Evolutionary conservation across 2,797 vertebrate species (phyloP).

Genomic region (Synanceia verrucosa): DNA sequence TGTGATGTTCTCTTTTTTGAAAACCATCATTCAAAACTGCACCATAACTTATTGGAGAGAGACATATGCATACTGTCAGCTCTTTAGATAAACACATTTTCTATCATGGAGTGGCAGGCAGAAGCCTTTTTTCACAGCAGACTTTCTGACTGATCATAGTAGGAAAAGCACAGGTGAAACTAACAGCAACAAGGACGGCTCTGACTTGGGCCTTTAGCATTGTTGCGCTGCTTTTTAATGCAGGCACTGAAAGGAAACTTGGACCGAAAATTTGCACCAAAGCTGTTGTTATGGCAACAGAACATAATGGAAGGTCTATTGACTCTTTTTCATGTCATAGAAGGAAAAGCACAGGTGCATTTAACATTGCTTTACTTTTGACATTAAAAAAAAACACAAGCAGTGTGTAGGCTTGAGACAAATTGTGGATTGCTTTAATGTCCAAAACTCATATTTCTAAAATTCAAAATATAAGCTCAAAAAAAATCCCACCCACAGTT

Average conservation of each 20-base stretch:
- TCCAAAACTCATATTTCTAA: background rate
- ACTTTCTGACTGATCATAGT: background rate
- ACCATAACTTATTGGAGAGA: background rate
- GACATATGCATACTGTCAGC: background rate
- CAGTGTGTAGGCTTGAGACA: background rate
- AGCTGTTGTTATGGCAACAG: background rate
- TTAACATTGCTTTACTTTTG: too few relatives aligned
- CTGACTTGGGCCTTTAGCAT: background rate
- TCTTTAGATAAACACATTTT: background rate
- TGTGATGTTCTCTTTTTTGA: constrained; percentile 16
- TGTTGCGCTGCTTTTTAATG: background rate
- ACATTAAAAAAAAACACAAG: background rate
- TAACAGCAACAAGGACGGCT: background rate
- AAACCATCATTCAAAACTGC: background rate
- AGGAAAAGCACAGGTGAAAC: background rate
- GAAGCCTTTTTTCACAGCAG: background rate
- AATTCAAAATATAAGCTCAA: background rate
- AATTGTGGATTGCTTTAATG: background rate
- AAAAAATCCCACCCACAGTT: background rate
- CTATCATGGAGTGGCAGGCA: background rate
- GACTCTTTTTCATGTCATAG: background rate
- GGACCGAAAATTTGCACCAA: background rate
- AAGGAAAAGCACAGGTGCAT: background rate
- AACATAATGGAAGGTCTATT: background rate
- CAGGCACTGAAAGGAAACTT: background rate